A percentile compares a stretch with the other conserved stretches of the same genome.
phyloP scores from a whole-genome alignment of 1,140 invertebrate species.

The Aphelinus atriplicis region DNA sequence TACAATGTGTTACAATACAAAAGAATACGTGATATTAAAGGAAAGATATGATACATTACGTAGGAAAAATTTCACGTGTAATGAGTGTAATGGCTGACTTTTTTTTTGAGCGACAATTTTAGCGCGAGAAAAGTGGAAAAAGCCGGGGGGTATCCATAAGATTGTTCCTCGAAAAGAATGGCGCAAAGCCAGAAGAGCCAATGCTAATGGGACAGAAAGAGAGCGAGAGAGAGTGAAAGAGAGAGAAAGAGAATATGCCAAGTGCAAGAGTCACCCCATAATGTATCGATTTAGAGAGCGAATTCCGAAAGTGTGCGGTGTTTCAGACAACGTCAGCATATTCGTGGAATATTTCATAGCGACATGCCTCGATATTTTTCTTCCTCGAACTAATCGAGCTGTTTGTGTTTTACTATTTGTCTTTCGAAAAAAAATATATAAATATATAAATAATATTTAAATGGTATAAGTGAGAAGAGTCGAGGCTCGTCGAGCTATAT shows the following conservation, averaged over 20 bases:
- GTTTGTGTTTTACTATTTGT: slow-evolving; percentile 34
- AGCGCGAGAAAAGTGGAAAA: too few relatives aligned
- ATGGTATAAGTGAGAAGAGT: slow-evolving; percentile 24
- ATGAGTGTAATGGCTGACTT: slow-evolving; percentile 22
- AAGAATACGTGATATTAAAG: slow-evolving; percentile 33
- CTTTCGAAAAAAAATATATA: slow-evolving; percentile 20
- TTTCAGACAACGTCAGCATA: slow-evolving; percentile 37
- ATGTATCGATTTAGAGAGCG: slow-evolving; percentile 41
- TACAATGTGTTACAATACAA: slow-evolving; percentile 39
- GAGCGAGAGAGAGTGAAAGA: slow-evolving; percentile 17
- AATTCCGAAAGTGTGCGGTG: slow-evolving; percentile 5
- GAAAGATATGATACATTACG: slow-evolving; percentile 8
- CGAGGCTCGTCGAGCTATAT: slow-evolving; percentile 6
- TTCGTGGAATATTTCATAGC: background rate
- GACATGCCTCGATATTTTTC: slow-evolving; percentile 30
- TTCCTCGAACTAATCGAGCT: slow-evolving; percentile 27
- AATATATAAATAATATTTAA: slow-evolving; percentile 22
- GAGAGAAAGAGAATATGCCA: slow-evolving; percentile 10
- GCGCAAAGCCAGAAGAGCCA: background rate
- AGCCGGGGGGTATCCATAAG: background rate
- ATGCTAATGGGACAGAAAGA: background rate
- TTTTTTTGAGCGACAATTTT: slow-evolving; percentile 36
- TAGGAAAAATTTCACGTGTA: slow-evolving; percentile 7
- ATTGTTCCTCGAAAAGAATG: slow-evolving; percentile 29
- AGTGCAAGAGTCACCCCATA: slow-evolving; percentile 38